Percentiles rank a stretch among this genome's conserved stretches.
phyloP scores from a whole-genome alignment of 2,113 vertebrate genomes.

The Colius striatus region DNA sequence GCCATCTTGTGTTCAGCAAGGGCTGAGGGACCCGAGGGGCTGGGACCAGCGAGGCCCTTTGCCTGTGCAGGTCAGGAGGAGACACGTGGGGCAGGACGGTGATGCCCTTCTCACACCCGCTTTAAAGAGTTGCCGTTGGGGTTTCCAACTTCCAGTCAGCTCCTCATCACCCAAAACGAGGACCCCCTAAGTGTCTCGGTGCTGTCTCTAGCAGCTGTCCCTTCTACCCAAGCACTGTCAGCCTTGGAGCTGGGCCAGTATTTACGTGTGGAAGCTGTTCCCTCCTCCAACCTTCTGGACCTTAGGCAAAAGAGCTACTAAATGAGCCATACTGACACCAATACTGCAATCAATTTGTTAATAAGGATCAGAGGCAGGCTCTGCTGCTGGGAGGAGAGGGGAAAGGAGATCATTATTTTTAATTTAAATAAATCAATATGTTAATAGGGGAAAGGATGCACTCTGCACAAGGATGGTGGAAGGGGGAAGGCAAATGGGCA shows the following conservation, averaged over 20 bases:
- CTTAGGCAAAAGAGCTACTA: conserved; percentile 58
- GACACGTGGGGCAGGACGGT: accelerated
- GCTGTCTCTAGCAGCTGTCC: conserved; percentile 37
- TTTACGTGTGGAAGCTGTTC: conserved; percentile 51
- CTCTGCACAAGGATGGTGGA: background rate
- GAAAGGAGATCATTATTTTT: conserved; percentile 72
- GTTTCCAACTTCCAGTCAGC: background rate
- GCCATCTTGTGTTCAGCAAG: background rate
- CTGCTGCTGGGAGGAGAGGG: conserved; percentile 42
- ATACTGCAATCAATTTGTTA: conserved; percentile 69
- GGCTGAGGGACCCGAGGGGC: accelerated
- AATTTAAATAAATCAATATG: conserved; percentile 73
- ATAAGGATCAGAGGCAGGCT: conserved; percentile 49
- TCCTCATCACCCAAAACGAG: background rate
- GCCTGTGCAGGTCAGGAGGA: accelerated
- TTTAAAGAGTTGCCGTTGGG: background rate
- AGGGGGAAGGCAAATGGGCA: conserved; percentile 11
- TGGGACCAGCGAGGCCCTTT: background rate
- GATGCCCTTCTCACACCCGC: background rate
- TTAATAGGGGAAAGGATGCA: conserved; percentile 51
- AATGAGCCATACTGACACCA: conserved; percentile 72
- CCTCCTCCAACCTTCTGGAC: conserved; percentile 49
- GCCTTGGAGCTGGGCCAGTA: conserved; percentile 43
- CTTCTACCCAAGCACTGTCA: background rate
- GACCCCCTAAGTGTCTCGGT: background rate